Base-by-base conservation (phyloP, 2,113 vertebrate genomes). In the Falco punctatus region DNA sequence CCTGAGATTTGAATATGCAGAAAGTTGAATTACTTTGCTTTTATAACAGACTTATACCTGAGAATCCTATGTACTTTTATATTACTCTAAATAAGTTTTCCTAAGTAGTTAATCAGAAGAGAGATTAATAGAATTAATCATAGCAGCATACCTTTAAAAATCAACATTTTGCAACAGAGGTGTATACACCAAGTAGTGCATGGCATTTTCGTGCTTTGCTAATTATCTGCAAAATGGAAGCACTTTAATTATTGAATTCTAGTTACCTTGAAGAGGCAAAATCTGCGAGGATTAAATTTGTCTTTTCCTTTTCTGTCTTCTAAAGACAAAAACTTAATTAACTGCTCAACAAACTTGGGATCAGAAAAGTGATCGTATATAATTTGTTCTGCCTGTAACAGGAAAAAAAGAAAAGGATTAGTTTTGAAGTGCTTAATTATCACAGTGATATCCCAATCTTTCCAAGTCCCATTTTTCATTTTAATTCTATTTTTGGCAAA, bases 261-360 rank as follows among this genome's bases (percentile, higher is more conserved):
- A 84, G 49, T 98, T 98, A 99, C 99, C 99, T 99, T 99, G 97
- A 99, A 99, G 96, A 99, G 99, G 95, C 99, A 99, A 98, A 99
- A 99, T 90, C 99, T 98, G 86, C 99, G 99, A 80, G 99, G 99
- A 97, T 99, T 99, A 96, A 99, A 99, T 97, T 99, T 99, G 98
- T 99, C 99, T 96, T 99, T 99, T 94, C 99, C 99, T 96, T 99
- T 99, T 90, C 99, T 98, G 95, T 99, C 99, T 98, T 99, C 99
- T 92, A 99, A 98, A 90, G 99, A 99, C 85, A 99, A 98, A 98
- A 99, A 99, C 94, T 99, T 99, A 54, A 99, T 98, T 95, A 99
- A 98, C 98, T 99, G 99, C 88, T 98, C 98, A 71, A 99, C 98
- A 98, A 99, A 99, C 59, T 98, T 98, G 42, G 98, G 98, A 98